A percentile compares a stretch with the other conserved stretches of the same genome.
Evolutionary conservation across 35 echinoderm and acorn worm species (phyloP).

Genomic region (Anneissia japonica): DNA sequence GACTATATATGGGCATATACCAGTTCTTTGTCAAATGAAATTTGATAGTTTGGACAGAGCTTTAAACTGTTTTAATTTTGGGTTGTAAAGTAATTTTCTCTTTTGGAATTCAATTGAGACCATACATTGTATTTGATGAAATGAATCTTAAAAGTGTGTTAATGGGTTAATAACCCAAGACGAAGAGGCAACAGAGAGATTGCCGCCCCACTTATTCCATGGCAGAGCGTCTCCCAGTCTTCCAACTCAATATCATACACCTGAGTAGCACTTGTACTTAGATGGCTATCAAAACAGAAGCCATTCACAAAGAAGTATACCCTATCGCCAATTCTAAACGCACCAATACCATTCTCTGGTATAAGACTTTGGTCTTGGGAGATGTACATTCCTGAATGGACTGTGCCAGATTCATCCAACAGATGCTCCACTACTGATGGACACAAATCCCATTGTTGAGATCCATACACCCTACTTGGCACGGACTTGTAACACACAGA

Average conservation of each 20-base stretch:
- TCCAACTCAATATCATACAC: constrained; percentile 45
- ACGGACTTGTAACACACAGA: constrained; percentile 1
- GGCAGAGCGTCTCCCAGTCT: constrained; percentile 11
- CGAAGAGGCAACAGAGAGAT: constrained; percentile 18
- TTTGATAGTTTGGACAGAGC: too few species aligned
- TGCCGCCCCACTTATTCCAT: constrained; percentile 29
- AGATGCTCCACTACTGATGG: constrained; percentile 9
- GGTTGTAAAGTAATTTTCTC: too few species aligned
- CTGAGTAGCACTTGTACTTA: neutral
- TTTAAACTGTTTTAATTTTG: too few species aligned
- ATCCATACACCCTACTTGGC: neutral
- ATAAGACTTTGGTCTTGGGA: constrained; percentile 26
- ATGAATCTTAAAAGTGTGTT: too few species aligned
- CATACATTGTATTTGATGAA: too few species aligned
- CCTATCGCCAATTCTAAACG: constrained; percentile 13
- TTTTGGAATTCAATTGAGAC: too few species aligned
- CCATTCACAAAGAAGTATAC: constrained; percentile 33
- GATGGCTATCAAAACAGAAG: constrained; percentile 9
- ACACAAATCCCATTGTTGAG: constrained; percentile 1
- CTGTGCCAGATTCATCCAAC: neutral
- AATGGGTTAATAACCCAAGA: neutral
- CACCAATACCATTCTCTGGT: constrained; percentile 16
- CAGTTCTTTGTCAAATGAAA: too few species aligned
- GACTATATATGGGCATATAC: too few species aligned
- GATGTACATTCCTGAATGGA: neutral